Evolutionary conservation across 2,113 vertebrate species (phyloP).

Genomic region (Ariopsis seemanni): DNA sequence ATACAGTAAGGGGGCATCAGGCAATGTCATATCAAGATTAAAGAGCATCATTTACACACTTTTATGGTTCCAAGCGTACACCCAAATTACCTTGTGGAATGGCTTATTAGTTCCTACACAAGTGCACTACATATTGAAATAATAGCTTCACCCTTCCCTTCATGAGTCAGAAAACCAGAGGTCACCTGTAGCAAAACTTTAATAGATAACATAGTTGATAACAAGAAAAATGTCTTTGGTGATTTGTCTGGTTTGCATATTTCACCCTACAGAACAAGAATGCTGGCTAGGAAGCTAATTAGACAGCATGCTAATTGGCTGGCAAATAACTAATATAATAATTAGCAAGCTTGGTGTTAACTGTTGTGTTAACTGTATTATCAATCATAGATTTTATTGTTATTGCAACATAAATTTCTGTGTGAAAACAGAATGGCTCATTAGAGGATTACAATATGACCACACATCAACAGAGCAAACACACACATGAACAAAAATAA

Average conservation of each 20-base stretch:
- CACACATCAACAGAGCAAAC: neutral
- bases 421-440: neutral
- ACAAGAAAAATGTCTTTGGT: neutral
- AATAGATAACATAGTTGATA: neutral
- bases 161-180: neutral
- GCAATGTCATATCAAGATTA: neutral
- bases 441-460: neutral
- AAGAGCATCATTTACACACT: conserved; percentile 17
- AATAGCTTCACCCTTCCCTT: conserved; percentile 17
- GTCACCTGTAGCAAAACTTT: neutral
- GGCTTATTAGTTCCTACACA: conserved; percentile 1
- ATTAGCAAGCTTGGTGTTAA: neutral
- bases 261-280: neutral
- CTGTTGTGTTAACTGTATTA: neutral
- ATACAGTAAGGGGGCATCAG: neutral
- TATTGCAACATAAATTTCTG: neutral
- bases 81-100: conserved; percentile 33
- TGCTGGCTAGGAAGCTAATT: neutral
- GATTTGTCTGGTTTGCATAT: neutral
- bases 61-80: conserved; percentile 15
- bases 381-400: neutral
- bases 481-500: neutral
- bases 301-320: neutral
- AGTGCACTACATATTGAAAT: conserved; percentile 14
- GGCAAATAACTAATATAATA: neutral